A percentile compares a stretch with the other conserved stretches of the same genome.
phyloP scores from a whole-genome alignment of 2,888 invertebrate genomes.

The Pseudoips prasinana region DNA sequence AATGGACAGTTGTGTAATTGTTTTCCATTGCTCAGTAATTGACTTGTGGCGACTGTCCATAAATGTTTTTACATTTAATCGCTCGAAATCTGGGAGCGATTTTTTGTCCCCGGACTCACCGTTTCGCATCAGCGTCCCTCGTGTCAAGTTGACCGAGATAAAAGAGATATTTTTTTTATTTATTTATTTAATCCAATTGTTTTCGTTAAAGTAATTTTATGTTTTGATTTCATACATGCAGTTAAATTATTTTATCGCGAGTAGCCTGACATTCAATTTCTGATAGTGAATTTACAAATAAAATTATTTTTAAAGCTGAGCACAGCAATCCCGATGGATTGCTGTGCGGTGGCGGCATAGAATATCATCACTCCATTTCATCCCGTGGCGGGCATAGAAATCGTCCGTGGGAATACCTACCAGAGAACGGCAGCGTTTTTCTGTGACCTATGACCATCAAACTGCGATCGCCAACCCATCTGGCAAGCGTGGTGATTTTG shows the following conservation, averaged over 20 bases:
- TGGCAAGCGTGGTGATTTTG: no score
- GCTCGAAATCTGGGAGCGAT: constrained; percentile 34
- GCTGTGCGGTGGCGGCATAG: no score
- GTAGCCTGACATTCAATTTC: constrained; percentile 7
- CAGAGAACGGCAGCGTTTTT: no score
- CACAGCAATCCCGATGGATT: no score
- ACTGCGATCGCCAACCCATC: no score
- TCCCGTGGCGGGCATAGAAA: no score
- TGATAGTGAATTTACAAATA: constrained; percentile 12
- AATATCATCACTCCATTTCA: no score
- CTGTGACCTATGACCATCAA: no score
- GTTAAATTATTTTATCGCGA: constrained; percentile 16
- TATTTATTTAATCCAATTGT: constrained; percentile 20
- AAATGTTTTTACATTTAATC: constrained; percentile 63
- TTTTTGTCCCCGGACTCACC: constrained; percentile 28
- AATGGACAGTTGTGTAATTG: constrained; percentile 66
- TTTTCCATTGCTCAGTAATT: constrained; percentile 71
- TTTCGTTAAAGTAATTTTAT: constrained; percentile 19
- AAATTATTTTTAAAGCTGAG: no score
- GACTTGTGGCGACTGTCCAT: constrained; percentile 65
- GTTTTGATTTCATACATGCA: constrained; percentile 12
- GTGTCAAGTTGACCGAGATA: constrained; percentile 33
- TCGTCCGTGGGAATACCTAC: no score
- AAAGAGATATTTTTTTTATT: constrained; percentile 35
- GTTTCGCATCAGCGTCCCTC: constrained; percentile 26